Conservation (phyloP, 1,140 invertebrate genomes). For the Proctacanthus coquilletti region DNA sequence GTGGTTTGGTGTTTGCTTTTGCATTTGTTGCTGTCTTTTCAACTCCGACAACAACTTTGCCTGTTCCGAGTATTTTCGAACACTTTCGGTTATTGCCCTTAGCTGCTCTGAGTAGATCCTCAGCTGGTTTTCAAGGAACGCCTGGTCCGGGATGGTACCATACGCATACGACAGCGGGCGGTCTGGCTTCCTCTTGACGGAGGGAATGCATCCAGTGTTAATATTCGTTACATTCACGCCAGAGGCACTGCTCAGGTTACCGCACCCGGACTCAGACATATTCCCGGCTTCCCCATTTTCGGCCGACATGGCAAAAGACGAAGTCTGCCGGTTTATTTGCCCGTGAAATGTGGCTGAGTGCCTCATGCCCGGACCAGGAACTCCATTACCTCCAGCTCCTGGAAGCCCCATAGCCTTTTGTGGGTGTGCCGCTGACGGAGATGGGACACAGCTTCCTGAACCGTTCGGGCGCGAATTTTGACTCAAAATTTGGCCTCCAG, state of each 20-base stretch:
- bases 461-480: not conserved
- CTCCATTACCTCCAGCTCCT: constrained; percentile 2
- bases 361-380: constrained; percentile 14
- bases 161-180: constrained; percentile 25
- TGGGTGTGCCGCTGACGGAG: not conserved
- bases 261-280: not conserved
- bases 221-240: not conserved
- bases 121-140: constrained; percentile 25
- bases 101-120: constrained; percentile 27
- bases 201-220: not conserved
- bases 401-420: no score
- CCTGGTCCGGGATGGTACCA: constrained; percentile 21
- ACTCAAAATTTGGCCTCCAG: constrained; percentile 11
- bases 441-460: not conserved
- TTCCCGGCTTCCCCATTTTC: constrained; percentile 1
- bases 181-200: constrained; percentile 4
- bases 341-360: constrained; percentile 27
- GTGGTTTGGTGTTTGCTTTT: constrained; percentile 12
- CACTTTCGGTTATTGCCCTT: constrained; percentile 26
- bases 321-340: constrained; percentile 4
- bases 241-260: not conserved
- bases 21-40: constrained; percentile 24
- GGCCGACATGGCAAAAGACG: not conserved
- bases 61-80: constrained; percentile 28
- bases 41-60: constrained; percentile 26